phyloP scores from a whole-genome alignment of 2,888 invertebrate genomes.

The Hipparchia sbordonii region DNA sequence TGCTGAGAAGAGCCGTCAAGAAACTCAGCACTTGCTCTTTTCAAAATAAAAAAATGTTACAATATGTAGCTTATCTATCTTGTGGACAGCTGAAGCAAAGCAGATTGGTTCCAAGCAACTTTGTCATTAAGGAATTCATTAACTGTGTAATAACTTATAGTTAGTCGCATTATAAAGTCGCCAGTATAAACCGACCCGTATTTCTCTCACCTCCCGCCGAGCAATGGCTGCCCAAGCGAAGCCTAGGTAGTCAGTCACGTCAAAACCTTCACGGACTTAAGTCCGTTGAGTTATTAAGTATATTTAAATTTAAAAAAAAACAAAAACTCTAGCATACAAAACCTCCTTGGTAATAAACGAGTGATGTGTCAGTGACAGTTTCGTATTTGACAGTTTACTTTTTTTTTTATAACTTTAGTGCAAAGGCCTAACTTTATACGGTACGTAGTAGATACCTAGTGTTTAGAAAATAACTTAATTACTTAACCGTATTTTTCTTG shows the following conservation, averaged over 20 bases:
- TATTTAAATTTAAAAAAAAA: neutral
- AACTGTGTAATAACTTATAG: neutral
- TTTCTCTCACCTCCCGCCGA: slow-evolving; percentile 2
- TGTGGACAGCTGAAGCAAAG: no score
- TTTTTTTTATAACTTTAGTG: slow-evolving; percentile 9
- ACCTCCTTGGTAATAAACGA: slow-evolving; percentile 24
- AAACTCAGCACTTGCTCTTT: no score
- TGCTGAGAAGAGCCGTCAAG: no score
- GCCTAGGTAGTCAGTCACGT: neutral
- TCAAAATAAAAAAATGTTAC: no score
- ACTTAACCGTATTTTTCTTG: no score
- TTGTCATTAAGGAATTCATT: no score
- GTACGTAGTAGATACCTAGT: slow-evolving; percentile 7
- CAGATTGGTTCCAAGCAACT: no score
- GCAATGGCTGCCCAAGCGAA: slow-evolving; percentile 16
- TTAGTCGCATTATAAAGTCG: neutral
- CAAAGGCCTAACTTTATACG: slow-evolving; percentile 14
- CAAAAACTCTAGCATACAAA: slow-evolving; percentile 16
- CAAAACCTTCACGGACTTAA: slow-evolving; percentile 9
- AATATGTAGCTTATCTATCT: no score
- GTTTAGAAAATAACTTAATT: no score
- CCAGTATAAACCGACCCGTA: slow-evolving; percentile 15
- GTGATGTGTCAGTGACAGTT: slow-evolving; percentile 19
- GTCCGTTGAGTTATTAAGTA: neutral
- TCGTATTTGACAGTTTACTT: slow-evolving; percentile 4